These are phyloP conservation scores for Semotilus atromaculatus DNA, from an alignment of 2,797 vertebrate species.

Conservation along the genomic window DNA sequence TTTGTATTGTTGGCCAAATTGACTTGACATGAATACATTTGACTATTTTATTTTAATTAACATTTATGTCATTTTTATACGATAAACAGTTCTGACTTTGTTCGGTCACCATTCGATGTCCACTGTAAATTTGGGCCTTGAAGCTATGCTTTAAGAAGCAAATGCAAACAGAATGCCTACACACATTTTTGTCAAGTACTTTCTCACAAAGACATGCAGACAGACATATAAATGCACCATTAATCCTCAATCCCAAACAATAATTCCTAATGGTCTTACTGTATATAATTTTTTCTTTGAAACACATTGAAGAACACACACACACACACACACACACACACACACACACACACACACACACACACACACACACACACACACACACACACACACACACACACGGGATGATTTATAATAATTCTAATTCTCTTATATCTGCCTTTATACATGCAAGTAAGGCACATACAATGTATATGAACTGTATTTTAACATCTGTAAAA, in stretches of 20 bases:
- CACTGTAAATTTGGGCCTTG: background rate
- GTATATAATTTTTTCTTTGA: background rate
- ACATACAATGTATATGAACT: background rate
- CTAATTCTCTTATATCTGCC: background rate
- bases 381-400: background rate
- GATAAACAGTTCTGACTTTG: background rate
- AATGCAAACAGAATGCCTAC: background rate
- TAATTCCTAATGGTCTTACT: background rate
- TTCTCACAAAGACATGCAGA: background rate
- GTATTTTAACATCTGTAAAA: background rate
- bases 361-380: background rate
- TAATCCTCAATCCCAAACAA: background rate
- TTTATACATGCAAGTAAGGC: slow-evolving; percentile 3
- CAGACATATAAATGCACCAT: background rate
- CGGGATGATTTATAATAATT: background rate
- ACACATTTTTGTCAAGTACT: background rate
- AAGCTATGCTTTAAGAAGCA: background rate
- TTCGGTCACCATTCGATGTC: background rate
- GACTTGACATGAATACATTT: background rate
- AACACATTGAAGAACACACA: background rate
- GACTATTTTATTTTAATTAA: background rate
- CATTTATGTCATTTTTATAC: background rate
- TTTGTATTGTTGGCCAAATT: background rate
- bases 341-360: too few species aligned
- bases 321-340: background rate